phyloP scores from a whole-genome alignment of 2,113 vertebrate genomes.

The Bostrychus sinensis region DNA sequence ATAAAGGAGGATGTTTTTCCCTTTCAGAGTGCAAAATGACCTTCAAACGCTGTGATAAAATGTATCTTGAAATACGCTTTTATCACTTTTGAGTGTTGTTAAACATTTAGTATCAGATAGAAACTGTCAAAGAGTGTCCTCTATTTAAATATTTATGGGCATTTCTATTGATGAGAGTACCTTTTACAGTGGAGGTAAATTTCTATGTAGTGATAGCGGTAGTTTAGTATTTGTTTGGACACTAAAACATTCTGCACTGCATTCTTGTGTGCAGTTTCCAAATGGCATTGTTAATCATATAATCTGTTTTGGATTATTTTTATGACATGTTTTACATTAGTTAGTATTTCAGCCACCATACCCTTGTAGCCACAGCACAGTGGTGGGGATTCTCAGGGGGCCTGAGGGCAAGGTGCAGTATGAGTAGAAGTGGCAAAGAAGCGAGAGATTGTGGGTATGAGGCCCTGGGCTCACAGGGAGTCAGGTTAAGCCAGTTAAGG shows the following conservation, averaged over 20 bases:
- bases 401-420: conserved; percentile 34
- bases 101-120: conserved; percentile 34
- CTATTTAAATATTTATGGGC: conserved; percentile 32
- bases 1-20: conserved; percentile 7
- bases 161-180: conserved; percentile 59
- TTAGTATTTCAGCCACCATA: conserved; percentile 54
- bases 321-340: conserved; percentile 61
- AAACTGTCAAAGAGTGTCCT: conserved; percentile 33
- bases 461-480: conserved; percentile 75
- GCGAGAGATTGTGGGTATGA: conserved; percentile 63
- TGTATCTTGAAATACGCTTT: conserved; percentile 59
- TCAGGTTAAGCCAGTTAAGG: conserved; percentile 85
- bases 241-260: too few species aligned
- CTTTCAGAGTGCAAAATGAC: conserved; percentile 31
- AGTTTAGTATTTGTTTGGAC: too few species aligned
- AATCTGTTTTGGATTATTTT: conserved; percentile 44
- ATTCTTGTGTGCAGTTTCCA: conserved; percentile 5
- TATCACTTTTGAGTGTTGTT: conserved; percentile 53
- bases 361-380: conserved; percentile 62
- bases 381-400: conserved; percentile 57
- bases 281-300: conserved; percentile 22
- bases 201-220: not conserved
- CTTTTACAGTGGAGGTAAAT: conserved; percentile 33
- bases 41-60: conserved; percentile 65
- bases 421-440: conserved; percentile 55